Evolutionary conservation across 2,797 vertebrate genomes (phyloP).

Genomic region (Halcyon leucocephala): DNA sequence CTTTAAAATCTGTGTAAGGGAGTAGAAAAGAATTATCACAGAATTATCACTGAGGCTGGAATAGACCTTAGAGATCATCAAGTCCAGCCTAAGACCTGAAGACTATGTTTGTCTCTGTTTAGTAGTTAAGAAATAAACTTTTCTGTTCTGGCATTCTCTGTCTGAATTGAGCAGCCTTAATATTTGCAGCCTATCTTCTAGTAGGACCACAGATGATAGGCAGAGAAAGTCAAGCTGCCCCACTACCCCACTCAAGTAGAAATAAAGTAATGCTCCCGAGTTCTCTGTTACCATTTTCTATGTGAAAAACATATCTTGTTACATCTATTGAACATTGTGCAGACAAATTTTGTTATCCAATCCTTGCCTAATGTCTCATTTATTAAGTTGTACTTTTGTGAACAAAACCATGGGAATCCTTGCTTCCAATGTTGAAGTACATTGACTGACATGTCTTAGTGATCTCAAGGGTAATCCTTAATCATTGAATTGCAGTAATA

Average conservation of each 20-base stretch:
- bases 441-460: slow-evolving; percentile 50
- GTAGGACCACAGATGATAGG: not conserved
- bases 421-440: not conserved
- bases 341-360: slow-evolving; percentile 18
- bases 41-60: too few relatives aligned
- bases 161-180: not conserved
- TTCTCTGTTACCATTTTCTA: not conserved
- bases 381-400: slow-evolving; percentile 21
- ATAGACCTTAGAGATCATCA: too few relatives aligned
- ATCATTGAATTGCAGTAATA: slow-evolving; percentile 31
- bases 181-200: not conserved
- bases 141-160: not conserved
- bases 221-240: not conserved
- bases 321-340: not conserved
- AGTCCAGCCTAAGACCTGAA: too few relatives aligned
- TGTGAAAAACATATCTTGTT: not conserved
- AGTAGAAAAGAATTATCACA: not conserved
- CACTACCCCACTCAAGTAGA: not conserved
- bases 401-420: slow-evolving; percentile 46
- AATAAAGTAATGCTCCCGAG: not conserved
- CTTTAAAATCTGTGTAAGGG: slow-evolving; percentile 37
- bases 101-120: not conserved
- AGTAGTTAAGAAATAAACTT: slow-evolving; percentile 33
- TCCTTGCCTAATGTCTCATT: slow-evolving; percentile 27
- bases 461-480: slow-evolving; percentile 59